Evolutionary conservation across 2,888 invertebrate species (phyloP), one percentile per base, ranked within the genome.

Genomic region (Erannis defoliaria): DNA sequence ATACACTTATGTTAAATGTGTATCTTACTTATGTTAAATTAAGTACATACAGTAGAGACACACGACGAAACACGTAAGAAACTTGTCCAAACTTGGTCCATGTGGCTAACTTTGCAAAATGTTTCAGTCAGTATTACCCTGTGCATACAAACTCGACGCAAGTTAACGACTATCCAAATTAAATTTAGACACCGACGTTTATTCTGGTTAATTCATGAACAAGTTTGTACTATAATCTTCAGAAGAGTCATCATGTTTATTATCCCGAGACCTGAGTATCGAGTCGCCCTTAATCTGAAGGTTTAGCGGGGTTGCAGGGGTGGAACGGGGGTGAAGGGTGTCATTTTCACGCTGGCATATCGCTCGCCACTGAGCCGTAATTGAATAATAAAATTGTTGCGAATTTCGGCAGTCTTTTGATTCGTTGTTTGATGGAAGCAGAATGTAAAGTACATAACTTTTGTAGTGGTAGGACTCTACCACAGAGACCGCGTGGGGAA

Each of bases 351-450:
- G 84, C 81, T 71, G 80, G 71, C 84, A 82, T 84, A 85, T 84
- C 84, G 82, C 81, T 76, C 82, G 81, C 77, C 80, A 81, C 76
- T 75, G 80, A 75, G 75, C 74, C 75, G 76, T 86, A 87, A 89
- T 89, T 86, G 84, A 86, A 86, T 89, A 85, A 86, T 84, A 84
- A 85, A 88, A 88, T 84, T 82, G 83, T 81, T 71, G 78, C 79
- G 77, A 81, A 83, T 84, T 86, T 85, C 69, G 78, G 74, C 67
- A 71, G 75, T 78, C 76, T 76, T 84, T 84, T 84, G 81, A 84
- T 81, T 85, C 74, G 74, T 58, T 74, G 77, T 74, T 79, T 77
- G 72, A 74, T 72, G 66, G 72, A 68, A 62, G 67, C 12, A 31
- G 9, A 9, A 31, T 3, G 12, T 31, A 31, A 12, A 12, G n/a